Evolutionary conservation across 2,113 vertebrate species (phyloP), one percentile per base, ranked within the genome.

Genomic region (Colossoma macropomum): DNA sequence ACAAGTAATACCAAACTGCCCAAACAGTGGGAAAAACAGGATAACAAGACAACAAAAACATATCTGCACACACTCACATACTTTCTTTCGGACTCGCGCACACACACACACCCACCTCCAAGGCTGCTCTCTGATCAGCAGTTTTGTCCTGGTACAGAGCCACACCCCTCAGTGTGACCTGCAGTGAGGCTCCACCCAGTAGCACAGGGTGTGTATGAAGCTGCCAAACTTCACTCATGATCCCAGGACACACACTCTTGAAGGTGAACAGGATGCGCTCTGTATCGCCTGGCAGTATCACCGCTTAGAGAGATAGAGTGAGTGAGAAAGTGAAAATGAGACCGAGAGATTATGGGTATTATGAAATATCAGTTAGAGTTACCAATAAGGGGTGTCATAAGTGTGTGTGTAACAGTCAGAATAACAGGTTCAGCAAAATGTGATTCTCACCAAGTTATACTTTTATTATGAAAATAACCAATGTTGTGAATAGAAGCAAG

Each of bases 181-280:
- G 95, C 80, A 99, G 90, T 62, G 91, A 30, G 50, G 98, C 96
- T 54, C 97, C 97, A 77, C 93, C 95, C 87, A 98, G 86, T 71
- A 99, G 89, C 41, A 93, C 48, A 13, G 98, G 98, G 85, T 96
- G 96, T n/a, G 97, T 97, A 77, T 92, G 92, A 75, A 99, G 95
- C 83, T 94, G 94, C 98, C 97, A 99, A 3, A 79, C 84, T 77
- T 99, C 97, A 0, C 90, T 94, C 89, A 93, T 92, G 89, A 98
- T 91, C 10, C 97, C 96, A 23, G 95, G 85, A 34, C 69, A 86
- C 34, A 86, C 74, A 7, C 97, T 96, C 88, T 97, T 98, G 88
- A 98, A 99, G 83, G 94, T 88, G 85, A 97, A 94, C 66, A 89
- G 90, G 48, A 97, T 91, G 17, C 1, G 81, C 76, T 85, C 91